Conservation (phyloP, 2,113 vertebrate genomes). For the Atractosteus spatula region DNA sequence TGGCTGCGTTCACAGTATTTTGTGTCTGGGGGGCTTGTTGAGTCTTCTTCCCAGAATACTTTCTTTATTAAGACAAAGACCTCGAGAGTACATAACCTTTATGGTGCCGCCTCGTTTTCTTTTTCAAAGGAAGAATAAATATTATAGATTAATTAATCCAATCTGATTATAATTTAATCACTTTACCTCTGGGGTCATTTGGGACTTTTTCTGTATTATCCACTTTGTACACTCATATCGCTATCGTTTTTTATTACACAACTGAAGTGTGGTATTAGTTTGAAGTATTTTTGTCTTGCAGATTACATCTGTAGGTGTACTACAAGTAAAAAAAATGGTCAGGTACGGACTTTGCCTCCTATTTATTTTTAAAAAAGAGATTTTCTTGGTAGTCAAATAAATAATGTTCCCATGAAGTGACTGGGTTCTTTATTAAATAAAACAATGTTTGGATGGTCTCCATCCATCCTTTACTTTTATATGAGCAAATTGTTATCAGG, state of each 20-base stretch:
- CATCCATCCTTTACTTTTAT: background rate
- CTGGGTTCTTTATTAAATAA: too few species aligned
- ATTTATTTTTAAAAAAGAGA: too few species aligned
- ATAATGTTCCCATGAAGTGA: too few species aligned
- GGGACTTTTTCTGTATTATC: slow-evolving; percentile 73
- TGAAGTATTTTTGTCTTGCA: slow-evolving; percentile 54
- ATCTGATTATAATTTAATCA: slow-evolving; percentile 99
- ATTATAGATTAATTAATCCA: slow-evolving; percentile 99
- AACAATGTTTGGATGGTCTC: too few species aligned
- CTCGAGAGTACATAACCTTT: slow-evolving; percentile 90
- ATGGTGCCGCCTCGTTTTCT: slow-evolving; percentile 83
- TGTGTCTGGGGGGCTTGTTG: slow-evolving; percentile 89
- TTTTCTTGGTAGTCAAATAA: too few species aligned
- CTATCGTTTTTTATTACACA: slow-evolving; percentile 41
- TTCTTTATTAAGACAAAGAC: slow-evolving; percentile 91
- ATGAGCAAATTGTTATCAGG: background rate
- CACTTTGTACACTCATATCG: slow-evolving; percentile 74
- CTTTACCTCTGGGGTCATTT: slow-evolving; percentile 78
- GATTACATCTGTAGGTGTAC: slow-evolving; percentile 49
- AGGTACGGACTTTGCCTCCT: background rate
- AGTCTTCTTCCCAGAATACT: slow-evolving; percentile 76
- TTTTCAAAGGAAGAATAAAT: slow-evolving; percentile 94
- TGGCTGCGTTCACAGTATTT: slow-evolving; percentile 84
- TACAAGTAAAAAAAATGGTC: slow-evolving; percentile 39
- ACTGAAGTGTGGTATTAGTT: slow-evolving; percentile 32